Conservation (phyloP, 1,140 invertebrate genomes). For the Rhynchophorus ferrugineus region DNA sequence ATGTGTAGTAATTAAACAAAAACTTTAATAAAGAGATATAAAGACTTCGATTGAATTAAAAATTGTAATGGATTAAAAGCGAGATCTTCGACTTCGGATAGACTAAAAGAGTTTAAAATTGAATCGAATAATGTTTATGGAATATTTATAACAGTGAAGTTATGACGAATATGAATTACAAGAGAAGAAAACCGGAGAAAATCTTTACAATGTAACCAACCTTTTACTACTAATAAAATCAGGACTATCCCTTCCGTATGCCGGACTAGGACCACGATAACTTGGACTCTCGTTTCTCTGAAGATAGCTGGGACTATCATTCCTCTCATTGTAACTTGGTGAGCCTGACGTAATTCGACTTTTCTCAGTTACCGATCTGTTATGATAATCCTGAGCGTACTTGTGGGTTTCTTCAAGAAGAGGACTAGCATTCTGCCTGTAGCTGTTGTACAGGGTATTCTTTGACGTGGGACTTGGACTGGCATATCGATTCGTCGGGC, state of each 20-base stretch:
- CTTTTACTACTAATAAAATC: conserved; percentile 33
- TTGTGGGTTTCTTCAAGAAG: conserved; percentile 31
- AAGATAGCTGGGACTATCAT: conserved; percentile 27
- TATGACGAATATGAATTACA: no score
- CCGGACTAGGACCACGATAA: conserved; percentile 26
- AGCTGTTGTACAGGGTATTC: conserved; percentile 28
- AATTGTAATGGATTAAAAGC: no score
- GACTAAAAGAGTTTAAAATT: no score
- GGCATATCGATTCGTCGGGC: conserved; percentile 38
- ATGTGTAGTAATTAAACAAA: no score
- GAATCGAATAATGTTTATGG: no score
- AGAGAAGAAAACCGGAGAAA: no score
- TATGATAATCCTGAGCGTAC: conserved; percentile 33
- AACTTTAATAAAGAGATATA: no score
- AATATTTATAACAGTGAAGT: no score
- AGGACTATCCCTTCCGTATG: conserved; percentile 32
- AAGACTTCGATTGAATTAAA: no score
- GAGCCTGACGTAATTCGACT: conserved; percentile 33
- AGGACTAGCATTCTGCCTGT: conserved; percentile 33
- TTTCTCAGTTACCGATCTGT: conserved; percentile 36
- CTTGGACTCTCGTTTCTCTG: conserved; percentile 25
- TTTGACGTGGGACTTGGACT: conserved; percentile 26
- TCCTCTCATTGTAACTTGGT: conserved; percentile 19
- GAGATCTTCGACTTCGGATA: no score
- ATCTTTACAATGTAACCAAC: no score